Base-by-base conservation (phyloP, 2,888 invertebrate genomes). In the Ecdyonurus torrentis region DNA sequence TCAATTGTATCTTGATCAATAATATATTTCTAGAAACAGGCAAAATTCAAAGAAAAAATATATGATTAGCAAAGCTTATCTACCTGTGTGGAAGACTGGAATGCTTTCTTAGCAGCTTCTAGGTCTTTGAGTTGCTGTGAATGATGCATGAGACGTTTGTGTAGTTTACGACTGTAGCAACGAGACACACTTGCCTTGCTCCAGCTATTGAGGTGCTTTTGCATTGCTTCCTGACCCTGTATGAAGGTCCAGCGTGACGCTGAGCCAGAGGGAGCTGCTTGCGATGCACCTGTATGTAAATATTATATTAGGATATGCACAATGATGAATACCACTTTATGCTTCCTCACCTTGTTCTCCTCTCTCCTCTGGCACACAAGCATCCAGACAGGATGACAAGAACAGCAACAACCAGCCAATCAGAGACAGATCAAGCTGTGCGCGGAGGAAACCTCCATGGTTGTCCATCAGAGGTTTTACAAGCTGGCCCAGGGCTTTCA, bases 231-330 rank as follows among this genome's bases (percentile, higher is more conserved):
- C 73, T 87, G 87, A 64, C 91, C 91, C 67, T 90, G 89, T 71
- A 94, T 88, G 79, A 93, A 94, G 74, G 91, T 91, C 93, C 93
- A 94, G 64, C 92, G 83, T 61, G 79, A 79, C 24, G 78, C 67
- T 22, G 68, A 50, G 58, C 66, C 68, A 52, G 62, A 59, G 62
- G 62, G 61, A 1, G 67, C 59, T 53, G 62, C 10, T 60, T 62
- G 20, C 63, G 62, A 37, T 2, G 50, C 59, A 23, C 37, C 20
- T 23, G 55, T 7, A 7, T 15, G 37, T 5, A 37, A n/a, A n/a
- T n/a, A n/a, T 5, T 37, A 55, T 5, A 55, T n/a, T 20, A 55
- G 37, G 37, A 5, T 37, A 15, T 10, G 37, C 37, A 15, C 15
- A 10, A n/a, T n/a, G 15, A 37, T 15, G 15, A 15, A 15, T 15